phyloP scores from a whole-genome alignment of 2,888 invertebrate species.

The Nephrotoma guestfalica region DNA sequence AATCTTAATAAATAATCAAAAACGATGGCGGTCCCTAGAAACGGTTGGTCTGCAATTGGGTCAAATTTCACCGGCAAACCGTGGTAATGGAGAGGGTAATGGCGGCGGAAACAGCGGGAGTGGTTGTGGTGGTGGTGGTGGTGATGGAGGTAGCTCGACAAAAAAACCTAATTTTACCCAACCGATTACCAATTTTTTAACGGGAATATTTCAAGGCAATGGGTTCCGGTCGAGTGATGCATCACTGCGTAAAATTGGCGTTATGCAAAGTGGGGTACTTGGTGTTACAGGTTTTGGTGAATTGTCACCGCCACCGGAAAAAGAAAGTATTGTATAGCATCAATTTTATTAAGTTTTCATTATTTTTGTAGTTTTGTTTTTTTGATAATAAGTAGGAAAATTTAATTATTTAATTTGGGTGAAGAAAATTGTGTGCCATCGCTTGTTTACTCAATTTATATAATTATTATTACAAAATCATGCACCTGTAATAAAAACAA shows the following conservation, averaged over 20 bases:
- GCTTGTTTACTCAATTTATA: too few relatives aligned
- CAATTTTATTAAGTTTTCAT: neutral
- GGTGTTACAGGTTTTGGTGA: conserved; percentile 27
- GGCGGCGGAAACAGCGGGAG: conserved; percentile 21
- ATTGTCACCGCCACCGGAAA: conserved; percentile 25
- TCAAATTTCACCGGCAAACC: neutral
- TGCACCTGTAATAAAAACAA: too few relatives aligned
- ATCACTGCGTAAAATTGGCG: conserved; percentile 24
- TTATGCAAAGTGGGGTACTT: conserved; percentile 24
- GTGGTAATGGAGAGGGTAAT: conserved; percentile 21
- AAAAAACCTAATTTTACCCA: conserved; percentile 46
- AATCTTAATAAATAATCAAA: conserved; percentile 35
- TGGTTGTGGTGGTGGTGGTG: conserved; percentile 29
- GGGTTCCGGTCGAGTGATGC: conserved; percentile 47
- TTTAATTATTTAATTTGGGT: neutral
- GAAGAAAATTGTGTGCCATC: neutral
- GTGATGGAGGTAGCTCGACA: conserved; percentile 20
- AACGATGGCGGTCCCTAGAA: conserved; percentile 69
- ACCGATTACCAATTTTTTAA: conserved; percentile 56
- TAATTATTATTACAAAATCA: too few relatives aligned
- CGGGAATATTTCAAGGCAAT: conserved; percentile 58
- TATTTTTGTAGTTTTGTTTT: neutral
- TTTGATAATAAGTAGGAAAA: neutral
- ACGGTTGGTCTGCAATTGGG: conserved; percentile 32
- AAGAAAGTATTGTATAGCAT: conserved; percentile 28